phyloP scores from a whole-genome alignment of 2,888 invertebrate genomes.

The Ischnus inquisitorius region DNA sequence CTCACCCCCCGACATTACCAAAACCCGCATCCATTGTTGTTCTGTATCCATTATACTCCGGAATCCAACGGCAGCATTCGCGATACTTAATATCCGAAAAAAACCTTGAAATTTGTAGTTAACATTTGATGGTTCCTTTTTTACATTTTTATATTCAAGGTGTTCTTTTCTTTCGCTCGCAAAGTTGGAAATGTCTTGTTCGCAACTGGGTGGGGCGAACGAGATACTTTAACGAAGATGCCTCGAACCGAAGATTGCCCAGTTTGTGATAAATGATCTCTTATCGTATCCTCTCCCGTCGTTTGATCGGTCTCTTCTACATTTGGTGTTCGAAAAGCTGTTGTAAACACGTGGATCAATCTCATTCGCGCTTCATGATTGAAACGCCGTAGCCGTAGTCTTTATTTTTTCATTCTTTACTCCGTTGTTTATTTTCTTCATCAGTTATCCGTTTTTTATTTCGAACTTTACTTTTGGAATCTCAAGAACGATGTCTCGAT shows the following conservation, averaged over 20 bases:
- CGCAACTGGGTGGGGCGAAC: background rate
- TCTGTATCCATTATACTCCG: background rate
- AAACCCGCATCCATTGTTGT: background rate
- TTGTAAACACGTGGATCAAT: constrained; percentile 25
- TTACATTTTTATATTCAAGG: too few relatives aligned
- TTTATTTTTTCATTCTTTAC: constrained; percentile 10
- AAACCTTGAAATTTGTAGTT: background rate
- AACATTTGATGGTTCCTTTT: background rate
- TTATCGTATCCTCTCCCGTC: constrained; percentile 3
- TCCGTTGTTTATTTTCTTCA: background rate
- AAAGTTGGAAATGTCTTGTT: too few relatives aligned
- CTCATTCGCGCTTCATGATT: background rate
- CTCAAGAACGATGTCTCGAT: constrained; percentile 34
- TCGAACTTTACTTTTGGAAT: background rate
- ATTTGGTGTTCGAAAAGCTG: background rate
- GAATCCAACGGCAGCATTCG: background rate
- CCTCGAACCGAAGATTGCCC: background rate
- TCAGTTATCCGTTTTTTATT: background rate
- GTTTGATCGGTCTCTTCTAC: background rate
- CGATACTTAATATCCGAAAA: background rate
- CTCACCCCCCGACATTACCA: background rate
- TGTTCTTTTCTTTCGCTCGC: too few relatives aligned
- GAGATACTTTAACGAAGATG: background rate
- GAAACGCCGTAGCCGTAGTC: background rate
- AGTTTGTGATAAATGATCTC: constrained; percentile 42